These are phyloP conservation scores for Cettia cetti DNA, from an alignment of 2,113 vertebrate genomes.

Conservation along the genomic window DNA sequence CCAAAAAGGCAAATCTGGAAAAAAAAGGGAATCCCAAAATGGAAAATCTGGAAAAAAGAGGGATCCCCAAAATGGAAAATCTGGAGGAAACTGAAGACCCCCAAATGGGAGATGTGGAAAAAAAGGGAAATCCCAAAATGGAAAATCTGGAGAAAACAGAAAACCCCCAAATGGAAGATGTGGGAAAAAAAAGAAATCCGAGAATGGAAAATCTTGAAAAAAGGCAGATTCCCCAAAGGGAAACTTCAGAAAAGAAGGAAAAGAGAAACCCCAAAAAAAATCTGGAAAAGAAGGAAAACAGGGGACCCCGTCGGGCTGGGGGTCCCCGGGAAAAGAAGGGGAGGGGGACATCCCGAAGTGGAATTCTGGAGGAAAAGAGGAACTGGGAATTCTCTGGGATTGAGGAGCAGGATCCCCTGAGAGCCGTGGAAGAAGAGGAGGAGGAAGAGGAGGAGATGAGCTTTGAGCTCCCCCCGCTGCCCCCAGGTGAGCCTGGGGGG, in stretches of 20 bases:
- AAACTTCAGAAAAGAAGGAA: background rate
- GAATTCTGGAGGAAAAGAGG: background rate
- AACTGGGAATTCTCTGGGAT: background rate
- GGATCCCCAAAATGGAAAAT: too few species aligned
- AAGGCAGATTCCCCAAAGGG: accelerated
- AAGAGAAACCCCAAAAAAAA: background rate
- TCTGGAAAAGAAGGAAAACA: background rate
- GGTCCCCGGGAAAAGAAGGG: background rate
- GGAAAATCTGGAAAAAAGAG: background rate
- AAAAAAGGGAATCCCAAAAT: background rate
- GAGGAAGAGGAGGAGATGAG: background rate
- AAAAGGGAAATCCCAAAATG: accelerated
- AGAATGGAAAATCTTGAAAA: background rate
- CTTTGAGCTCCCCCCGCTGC: background rate
- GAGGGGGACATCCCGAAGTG: background rate
- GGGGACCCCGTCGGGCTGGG: background rate
- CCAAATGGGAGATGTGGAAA: background rate
- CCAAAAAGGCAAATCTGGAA: background rate
- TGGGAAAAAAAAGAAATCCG: accelerated
- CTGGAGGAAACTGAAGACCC: background rate
- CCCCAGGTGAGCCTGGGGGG: background rate
- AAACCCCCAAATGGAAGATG: accelerated
- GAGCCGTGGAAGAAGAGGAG: background rate
- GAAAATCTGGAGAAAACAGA: background rate
- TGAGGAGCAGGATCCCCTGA: background rate